Evolutionary conservation across 2,797 vertebrate genomes (phyloP).

Genomic region (Acrocephalus scirpaceus): DNA sequence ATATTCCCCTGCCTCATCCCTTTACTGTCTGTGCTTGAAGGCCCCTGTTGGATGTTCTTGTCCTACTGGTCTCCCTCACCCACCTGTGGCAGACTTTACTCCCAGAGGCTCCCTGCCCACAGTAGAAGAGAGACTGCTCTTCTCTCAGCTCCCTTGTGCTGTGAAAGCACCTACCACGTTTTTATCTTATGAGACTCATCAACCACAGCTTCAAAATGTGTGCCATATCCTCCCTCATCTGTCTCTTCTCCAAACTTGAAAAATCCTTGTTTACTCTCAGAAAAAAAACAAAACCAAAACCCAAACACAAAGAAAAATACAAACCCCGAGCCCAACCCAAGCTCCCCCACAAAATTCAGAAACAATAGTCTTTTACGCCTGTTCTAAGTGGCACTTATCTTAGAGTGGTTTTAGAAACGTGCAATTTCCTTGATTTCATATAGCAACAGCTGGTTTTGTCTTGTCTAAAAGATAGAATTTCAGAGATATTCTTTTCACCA

Average conservation of each 20-base stretch:
- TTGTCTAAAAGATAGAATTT: neutral
- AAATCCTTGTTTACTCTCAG: neutral
- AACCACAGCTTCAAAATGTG: neutral
- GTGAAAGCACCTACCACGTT: neutral
- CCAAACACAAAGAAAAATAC: neutral
- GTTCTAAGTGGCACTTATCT: neutral
- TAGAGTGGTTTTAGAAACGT: neutral
- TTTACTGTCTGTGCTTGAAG: neutral
- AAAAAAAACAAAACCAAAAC: neutral
- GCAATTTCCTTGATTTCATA: slow-evolving; percentile 13
- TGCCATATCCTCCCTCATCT: neutral
- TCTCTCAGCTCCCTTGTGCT: neutral
- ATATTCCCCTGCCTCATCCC: neutral
- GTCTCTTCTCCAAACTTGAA: neutral
- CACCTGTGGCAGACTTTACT: neutral
- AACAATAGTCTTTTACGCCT: neutral
- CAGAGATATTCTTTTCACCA: slow-evolving; percentile 21
- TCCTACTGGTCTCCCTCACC: neutral
- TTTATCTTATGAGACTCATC: neutral
- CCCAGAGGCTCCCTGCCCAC: neutral
- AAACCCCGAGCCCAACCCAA: neutral
- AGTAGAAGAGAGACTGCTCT: neutral
- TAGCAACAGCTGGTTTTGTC: neutral
- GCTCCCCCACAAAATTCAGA: neutral
- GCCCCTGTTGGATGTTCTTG: neutral